A percentile compares a stretch with the other conserved stretches of the same genome.
phyloP scores from a whole-genome alignment of 2,888 invertebrate species.

The Malthinus flaveolus region DNA sequence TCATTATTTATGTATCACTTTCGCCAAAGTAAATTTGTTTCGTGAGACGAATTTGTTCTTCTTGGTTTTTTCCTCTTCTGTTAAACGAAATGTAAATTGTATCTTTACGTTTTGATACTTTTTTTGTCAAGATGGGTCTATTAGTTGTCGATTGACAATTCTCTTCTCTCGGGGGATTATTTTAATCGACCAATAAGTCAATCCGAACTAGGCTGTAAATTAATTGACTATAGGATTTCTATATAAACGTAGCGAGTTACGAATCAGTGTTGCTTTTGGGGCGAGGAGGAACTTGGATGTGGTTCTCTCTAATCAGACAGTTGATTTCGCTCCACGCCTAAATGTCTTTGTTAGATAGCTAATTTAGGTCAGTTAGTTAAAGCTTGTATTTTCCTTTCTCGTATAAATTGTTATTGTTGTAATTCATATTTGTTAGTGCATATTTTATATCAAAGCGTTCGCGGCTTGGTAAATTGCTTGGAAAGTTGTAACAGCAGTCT shows the following conservation, averaged over 20 bases:
- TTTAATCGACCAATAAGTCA: conserved; percentile 37
- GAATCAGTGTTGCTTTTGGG: conserved; percentile 15
- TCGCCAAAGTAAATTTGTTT: conserved; percentile 19
- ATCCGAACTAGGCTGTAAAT: conserved; percentile 34
- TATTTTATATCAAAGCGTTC: conserved; percentile 22
- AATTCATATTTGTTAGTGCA: conserved; percentile 26
- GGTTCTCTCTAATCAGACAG: conserved; percentile 16
- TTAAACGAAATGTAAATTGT: too few relatives aligned
- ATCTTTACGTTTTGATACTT: conserved; percentile 5
- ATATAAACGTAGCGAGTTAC: conserved; percentile 9
- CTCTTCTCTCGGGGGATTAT: conserved; percentile 9
- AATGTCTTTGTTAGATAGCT: conserved; percentile 13
- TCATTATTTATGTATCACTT: conserved; percentile 29
- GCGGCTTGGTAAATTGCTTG: conserved; percentile 32
- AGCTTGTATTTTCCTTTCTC: conserved; percentile 6
- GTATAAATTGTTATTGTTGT: conserved; percentile 9
- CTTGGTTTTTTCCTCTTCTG: too few relatives aligned
- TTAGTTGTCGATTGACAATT: conserved; percentile 21
- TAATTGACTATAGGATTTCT: conserved; percentile 29
- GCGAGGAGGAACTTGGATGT: conserved; percentile 4
- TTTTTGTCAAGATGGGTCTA: conserved; percentile 15
- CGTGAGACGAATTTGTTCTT: conserved; percentile 22
- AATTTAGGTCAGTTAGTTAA: conserved; percentile 9
- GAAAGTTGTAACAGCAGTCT: conserved; percentile 30
- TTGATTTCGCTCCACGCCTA: conserved; percentile 16